Evolutionary conservation across 2,888 invertebrate species (phyloP).

Genomic region (Morpho deidamia): DNA sequence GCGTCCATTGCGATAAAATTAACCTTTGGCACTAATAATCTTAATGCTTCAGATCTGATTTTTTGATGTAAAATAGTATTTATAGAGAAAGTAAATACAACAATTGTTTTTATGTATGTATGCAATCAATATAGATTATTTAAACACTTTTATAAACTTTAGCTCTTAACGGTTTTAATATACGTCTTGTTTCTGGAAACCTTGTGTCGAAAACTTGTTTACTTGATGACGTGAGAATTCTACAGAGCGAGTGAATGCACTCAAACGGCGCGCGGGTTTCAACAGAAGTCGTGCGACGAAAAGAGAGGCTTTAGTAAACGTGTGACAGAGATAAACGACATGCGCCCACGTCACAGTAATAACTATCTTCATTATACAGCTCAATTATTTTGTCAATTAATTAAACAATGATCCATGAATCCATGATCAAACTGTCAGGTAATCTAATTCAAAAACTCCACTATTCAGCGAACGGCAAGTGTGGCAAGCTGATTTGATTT

Average conservation of each 20-base stretch:
- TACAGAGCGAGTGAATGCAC: constrained; percentile 60
- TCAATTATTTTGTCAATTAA: constrained; percentile 44
- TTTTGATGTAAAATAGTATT: too few relatives aligned
- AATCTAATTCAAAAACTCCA: constrained; percentile 5
- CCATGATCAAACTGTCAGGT: constrained; percentile 6
- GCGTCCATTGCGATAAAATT: constrained; percentile 70
- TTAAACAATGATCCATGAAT: constrained; percentile 39
- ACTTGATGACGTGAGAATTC: constrained; percentile 47
- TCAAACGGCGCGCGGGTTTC: constrained; percentile 26
- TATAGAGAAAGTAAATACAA: neutral
- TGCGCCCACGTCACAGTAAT: constrained; percentile 27
- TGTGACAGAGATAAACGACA: constrained; percentile 19
- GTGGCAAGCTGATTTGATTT: neutral
- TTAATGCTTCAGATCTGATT: constrained; percentile 12
- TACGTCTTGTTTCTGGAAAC: neutral
- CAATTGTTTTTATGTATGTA: neutral
- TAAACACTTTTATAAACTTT: neutral
- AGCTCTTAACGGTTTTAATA: neutral
- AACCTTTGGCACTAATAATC: constrained; percentile 55
- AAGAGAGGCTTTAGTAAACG: constrained; percentile 2
- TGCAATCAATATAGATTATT: too few relatives aligned
- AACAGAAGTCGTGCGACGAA: constrained; percentile 18
- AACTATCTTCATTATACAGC: constrained; percentile 28
- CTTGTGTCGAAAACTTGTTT: constrained; percentile 34
- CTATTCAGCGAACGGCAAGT: constrained; percentile 19